Evolutionary conservation across 53 echinoderm and acorn worm species (phyloP).

Genomic region (Paelopatides confundens): DNA sequence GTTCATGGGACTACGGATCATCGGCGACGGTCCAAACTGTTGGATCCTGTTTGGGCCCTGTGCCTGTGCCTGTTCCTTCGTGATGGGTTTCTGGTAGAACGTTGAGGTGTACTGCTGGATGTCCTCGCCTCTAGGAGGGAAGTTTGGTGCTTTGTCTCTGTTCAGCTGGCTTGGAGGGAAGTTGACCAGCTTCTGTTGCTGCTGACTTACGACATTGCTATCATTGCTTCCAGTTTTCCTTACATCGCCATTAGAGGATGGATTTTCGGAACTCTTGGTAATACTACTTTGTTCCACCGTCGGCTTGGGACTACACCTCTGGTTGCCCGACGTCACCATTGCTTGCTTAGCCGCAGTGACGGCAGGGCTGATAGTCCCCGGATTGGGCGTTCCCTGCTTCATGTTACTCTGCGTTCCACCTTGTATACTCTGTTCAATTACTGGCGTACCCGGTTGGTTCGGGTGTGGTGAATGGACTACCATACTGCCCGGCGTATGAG

Average conservation of each 20-base stretch:
- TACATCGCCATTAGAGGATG: constrained; percentile 6
- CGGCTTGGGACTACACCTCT: constrained; percentile 16
- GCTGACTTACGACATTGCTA: background rate
- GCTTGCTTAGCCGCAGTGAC: constrained; percentile 36
- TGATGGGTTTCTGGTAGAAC: constrained; percentile 90
- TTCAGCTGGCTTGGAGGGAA: constrained; percentile 97
- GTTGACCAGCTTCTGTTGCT: constrained; percentile 88
- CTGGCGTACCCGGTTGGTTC: constrained; percentile 91
- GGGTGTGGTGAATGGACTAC: constrained; percentile 78
- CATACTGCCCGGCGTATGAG: constrained; percentile 65
- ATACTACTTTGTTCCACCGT: constrained; percentile 6
- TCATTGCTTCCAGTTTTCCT: background rate
- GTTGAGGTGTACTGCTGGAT: constrained; percentile 95
- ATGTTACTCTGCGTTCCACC: background rate
- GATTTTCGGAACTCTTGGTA: background rate
- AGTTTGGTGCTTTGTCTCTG: constrained; percentile 97
- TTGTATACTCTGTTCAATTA: constrained; percentile 47
- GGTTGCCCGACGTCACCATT: constrained; percentile 33
- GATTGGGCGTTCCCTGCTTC: constrained; percentile 38
- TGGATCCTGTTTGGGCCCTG: constrained; percentile 45
- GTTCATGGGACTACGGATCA: constrained; percentile 79
- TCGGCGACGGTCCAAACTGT: constrained; percentile 86
- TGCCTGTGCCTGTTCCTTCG: constrained; percentile 69
- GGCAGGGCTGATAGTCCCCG: constrained; percentile 34
- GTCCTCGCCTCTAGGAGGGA: constrained; percentile 98